Evolutionary conservation across 2,113 vertebrate genomes (phyloP).

Genomic region (Odocoileus hemionus): DNA sequence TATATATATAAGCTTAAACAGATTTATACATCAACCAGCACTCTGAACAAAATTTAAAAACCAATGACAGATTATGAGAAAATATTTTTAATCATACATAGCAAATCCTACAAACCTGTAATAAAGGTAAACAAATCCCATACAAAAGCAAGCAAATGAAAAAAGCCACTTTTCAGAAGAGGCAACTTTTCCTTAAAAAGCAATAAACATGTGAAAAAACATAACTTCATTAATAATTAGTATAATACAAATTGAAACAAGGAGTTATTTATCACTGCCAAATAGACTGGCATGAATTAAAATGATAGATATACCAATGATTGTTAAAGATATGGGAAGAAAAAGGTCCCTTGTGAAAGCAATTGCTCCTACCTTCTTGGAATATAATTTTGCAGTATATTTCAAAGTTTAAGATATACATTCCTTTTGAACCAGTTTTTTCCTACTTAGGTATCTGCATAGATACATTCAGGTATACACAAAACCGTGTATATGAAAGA

Average conservation of each 20-base stretch:
- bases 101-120: constrained; percentile 3
- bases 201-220: not conserved
- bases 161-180: constrained; percentile 14
- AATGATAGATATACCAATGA: not conserved
- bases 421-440: constrained; percentile 19
- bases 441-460: not conserved
- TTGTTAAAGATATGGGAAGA: not conserved
- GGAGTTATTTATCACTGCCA: not conserved
- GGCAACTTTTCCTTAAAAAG: not conserved
- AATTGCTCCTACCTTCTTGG: not conserved
- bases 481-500: not conserved
- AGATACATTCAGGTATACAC: not conserved
- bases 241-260: constrained; percentile 10
- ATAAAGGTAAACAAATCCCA: not conserved
- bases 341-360: not conserved
- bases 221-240: constrained; percentile 2
- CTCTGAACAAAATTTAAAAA: not conserved
- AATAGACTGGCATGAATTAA: not conserved
- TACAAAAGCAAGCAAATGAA: not conserved
- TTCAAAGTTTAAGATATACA: constrained; percentile 2
- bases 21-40: not conserved
- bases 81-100: not conserved
- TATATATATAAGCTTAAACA: not conserved
- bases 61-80: not conserved
- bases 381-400: constrained; percentile 12